Evolutionary conservation across 2,888 invertebrate genomes (phyloP).

Genomic region (Cephus runcator): DNA sequence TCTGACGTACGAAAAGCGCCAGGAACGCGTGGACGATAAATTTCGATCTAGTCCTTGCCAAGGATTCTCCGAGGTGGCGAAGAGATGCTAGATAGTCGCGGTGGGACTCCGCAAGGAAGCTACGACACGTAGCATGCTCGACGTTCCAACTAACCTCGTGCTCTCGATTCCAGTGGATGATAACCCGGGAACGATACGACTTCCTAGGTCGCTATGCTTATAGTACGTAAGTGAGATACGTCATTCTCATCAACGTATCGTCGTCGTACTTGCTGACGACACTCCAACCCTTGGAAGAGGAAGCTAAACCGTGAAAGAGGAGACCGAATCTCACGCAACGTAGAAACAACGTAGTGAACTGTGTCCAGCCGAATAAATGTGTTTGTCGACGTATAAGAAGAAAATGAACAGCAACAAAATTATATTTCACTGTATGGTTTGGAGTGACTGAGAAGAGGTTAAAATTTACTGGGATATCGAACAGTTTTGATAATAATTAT

Average conservation of each 20-base stretch:
- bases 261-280: too few species aligned
- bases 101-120: not conserved
- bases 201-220: not conserved
- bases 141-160: not conserved
- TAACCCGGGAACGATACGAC: not conserved
- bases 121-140: not conserved
- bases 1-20: not conserved
- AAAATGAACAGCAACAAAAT: too few species aligned
- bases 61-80: not conserved
- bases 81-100: not conserved
- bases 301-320: too few species aligned
- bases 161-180: not conserved
- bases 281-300: too few species aligned
- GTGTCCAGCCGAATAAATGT: too few species aligned
- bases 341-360: too few species aligned
- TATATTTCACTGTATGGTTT: too few species aligned
- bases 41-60: not conserved
- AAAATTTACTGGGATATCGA: too few species aligned
- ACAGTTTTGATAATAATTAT: too few species aligned
- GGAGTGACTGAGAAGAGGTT: too few species aligned
- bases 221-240: not conserved
- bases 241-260: not conserved
- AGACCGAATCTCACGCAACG: too few species aligned
- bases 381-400: too few species aligned
- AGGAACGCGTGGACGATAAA: not conserved